Percentiles rank a stretch among this genome's conserved stretches.
These are phyloP conservation scores for Andrena haemorrhoa DNA, from an alignment of 2,888 invertebrate genomes.

Conservation along the genomic window DNA sequence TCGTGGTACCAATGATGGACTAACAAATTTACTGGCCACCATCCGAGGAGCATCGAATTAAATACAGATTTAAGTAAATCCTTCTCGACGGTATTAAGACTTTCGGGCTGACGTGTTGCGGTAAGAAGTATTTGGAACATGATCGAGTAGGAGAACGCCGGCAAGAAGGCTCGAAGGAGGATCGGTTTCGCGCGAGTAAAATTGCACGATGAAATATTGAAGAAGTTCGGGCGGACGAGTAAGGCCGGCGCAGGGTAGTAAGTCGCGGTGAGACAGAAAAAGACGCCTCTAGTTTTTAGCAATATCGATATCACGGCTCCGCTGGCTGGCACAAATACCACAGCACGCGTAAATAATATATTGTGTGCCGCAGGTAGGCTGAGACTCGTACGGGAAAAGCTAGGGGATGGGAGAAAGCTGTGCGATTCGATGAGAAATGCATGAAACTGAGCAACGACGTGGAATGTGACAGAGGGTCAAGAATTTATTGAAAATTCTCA, in stretches of 20 bases:
- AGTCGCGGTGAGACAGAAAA: constrained; percentile 3
- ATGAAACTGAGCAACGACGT: not conserved
- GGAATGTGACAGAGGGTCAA: not conserved
- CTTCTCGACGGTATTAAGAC: not conserved
- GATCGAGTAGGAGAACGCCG: constrained; percentile 18
- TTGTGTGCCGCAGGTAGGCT: not conserved
- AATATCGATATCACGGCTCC: constrained; percentile 51
- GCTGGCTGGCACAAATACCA: constrained; percentile 23
- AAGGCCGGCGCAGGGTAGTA: not conserved
- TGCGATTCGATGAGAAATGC: too few relatives aligned
- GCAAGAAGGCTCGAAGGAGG: constrained; percentile 31
- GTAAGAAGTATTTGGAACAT: constrained; percentile 19
- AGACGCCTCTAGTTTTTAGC: constrained; percentile 50
- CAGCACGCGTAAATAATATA: constrained; percentile 56
- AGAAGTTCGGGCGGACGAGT: not conserved
- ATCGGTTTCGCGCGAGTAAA: constrained; percentile 40
- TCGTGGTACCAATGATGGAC: not conserved
- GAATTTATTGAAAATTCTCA: constrained; percentile 6
- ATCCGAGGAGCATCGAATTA: not conserved
- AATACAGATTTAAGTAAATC: not conserved
- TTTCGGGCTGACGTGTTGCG: not conserved
- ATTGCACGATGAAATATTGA: constrained; percentile 65
- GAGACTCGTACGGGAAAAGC: not conserved
- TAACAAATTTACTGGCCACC: not conserved
- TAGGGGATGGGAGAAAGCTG: too few relatives aligned